Percentiles rank a stretch among this genome's conserved stretches.
Conservation (phyloP, 2,797 vertebrate genomes). For the Sternarchorhynchus goeldii region DNA sequence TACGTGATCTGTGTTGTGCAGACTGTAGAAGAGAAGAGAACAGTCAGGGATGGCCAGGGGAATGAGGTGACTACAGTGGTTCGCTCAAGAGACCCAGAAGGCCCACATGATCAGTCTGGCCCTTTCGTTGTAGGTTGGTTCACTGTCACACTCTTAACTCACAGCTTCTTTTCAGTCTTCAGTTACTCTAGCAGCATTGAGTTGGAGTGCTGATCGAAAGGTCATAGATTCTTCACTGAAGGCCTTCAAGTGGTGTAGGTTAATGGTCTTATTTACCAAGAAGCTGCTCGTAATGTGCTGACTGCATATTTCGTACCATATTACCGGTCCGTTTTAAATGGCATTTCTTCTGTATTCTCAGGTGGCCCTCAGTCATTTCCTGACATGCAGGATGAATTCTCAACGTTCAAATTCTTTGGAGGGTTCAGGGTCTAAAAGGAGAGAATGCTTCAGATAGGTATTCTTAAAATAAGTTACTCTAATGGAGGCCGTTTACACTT, state of each 20-base stretch:
- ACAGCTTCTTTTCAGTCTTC: not conserved
- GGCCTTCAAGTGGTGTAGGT: no score
- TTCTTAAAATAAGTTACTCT: not conserved
- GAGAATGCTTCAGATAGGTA: not conserved
- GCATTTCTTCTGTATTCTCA: slow-evolving; percentile 53
- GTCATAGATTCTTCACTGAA: no score
- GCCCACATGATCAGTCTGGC: slow-evolving; percentile 49
- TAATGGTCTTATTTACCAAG: no score
- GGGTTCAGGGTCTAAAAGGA: slow-evolving; percentile 66
- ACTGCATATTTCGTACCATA: not conserved
- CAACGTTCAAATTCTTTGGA: slow-evolving; percentile 79
- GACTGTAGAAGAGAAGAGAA: slow-evolving; percentile 85
- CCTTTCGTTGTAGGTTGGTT: slow-evolving; percentile 60
- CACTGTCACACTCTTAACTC: not conserved
- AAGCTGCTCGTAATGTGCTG: not conserved
- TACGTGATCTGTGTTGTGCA: slow-evolving; percentile 53
- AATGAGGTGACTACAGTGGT: slow-evolving; percentile 83
- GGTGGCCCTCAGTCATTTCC: slow-evolving; percentile 59
- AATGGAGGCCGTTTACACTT: no score
- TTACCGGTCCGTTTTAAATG: slow-evolving; percentile 6
- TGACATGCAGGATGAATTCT: slow-evolving; percentile 70
- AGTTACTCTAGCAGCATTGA: not conserved
- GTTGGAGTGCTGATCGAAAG: no score
- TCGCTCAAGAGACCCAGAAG: slow-evolving; percentile 65
- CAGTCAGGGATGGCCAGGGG: slow-evolving; percentile 83